A percentile compares a stretch with the other conserved stretches of the same genome.
These are phyloP conservation scores for Etheostoma spectabile DNA, from an alignment of 2,113 vertebrate species.

Conservation along the genomic window DNA sequence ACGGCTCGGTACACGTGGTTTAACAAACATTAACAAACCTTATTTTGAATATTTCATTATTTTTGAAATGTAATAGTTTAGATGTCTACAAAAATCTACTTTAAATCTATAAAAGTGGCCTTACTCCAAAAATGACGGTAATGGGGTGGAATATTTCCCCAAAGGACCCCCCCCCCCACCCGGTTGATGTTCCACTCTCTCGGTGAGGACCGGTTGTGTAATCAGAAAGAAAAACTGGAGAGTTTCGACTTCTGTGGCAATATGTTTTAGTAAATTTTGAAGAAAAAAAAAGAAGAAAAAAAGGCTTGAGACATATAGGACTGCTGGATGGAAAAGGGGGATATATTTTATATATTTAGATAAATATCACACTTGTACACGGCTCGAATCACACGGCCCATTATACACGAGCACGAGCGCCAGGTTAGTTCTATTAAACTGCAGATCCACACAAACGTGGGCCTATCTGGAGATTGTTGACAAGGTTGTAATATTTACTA, in stretches of 20 bases:
- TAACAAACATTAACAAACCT: background rate
- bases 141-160: no score
- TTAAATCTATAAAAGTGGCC: conserved; percentile 3
- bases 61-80: no score
- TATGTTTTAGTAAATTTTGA: no score
- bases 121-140: no score
- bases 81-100: conserved; percentile 24
- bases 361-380: background rate
- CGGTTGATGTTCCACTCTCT: no score
- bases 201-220: no score
- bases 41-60: conserved; percentile 30
- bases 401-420: background rate
- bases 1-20: conserved; percentile 24
- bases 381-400: background rate
- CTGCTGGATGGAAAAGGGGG: no score
- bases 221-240: no score
- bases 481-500: background rate
- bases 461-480: background rate
- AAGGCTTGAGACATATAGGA: no score
- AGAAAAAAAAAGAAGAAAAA: no score
- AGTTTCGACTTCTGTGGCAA: no score
- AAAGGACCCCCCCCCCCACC: no score
- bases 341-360: background rate
- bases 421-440: background rate
- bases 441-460: background rate